These are phyloP conservation scores for Apostichopus leukothele DNA, from an alignment of 53 echinoderm and acorn worm genomes.

Conservation along the genomic window DNA sequence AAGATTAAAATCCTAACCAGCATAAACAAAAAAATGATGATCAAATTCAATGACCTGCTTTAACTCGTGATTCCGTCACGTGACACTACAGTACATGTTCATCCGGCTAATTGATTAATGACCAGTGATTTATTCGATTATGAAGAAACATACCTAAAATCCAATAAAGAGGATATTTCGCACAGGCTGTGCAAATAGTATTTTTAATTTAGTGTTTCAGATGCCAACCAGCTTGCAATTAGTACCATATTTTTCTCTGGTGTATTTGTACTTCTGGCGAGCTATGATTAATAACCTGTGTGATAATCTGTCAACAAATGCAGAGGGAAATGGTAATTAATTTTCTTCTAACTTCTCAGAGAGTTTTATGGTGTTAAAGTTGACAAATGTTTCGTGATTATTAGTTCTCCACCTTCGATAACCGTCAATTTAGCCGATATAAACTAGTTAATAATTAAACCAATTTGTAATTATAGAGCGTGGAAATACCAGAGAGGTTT, in stretches of 20 bases:
- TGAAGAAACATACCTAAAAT: too few relatives aligned
- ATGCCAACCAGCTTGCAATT: neutral
- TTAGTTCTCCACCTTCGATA: neutral
- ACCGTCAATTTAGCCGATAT: neutral
- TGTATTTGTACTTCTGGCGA: neutral
- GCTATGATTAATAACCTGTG: neutral
- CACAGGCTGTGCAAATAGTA: neutral
- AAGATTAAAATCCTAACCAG: too few relatives aligned
- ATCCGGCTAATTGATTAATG: too few relatives aligned
- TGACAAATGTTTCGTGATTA: neutral
- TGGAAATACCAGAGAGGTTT: too few relatives aligned
- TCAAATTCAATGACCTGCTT: too few relatives aligned
- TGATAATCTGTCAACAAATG: neutral
- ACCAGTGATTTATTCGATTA: too few relatives aligned
- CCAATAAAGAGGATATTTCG: too few relatives aligned
- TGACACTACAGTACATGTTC: too few relatives aligned
- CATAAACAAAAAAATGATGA: too few relatives aligned
- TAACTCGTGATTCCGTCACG: too few relatives aligned
- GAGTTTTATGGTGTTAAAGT: neutral
- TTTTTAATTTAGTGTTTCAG: neutral
- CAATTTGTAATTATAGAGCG: neutral
- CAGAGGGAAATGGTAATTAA: neutral
- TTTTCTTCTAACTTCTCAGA: neutral
- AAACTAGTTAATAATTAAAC: neutral
- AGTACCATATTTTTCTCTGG: neutral